Percentiles rank a stretch among this genome's conserved stretches.
Evolutionary conservation across 1,140 invertebrate species (phyloP).

Genomic region (Panonychus citri): DNA sequence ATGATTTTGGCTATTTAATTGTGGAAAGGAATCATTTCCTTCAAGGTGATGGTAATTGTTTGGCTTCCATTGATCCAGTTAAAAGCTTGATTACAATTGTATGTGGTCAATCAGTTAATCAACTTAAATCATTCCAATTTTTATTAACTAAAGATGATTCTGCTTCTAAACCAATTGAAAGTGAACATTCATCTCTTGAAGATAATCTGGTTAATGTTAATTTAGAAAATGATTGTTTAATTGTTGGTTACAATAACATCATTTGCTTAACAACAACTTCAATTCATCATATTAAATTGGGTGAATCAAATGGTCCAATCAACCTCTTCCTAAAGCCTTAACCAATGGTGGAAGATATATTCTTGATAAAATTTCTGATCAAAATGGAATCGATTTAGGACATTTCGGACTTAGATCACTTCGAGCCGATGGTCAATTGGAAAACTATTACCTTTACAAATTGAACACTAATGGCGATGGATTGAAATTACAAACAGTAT

Average conservation of each 20-base stretch:
- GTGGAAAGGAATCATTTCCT: constrained; percentile 30
- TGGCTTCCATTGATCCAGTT: not conserved
- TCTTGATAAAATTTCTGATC: not conserved
- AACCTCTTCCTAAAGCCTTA: not conserved
- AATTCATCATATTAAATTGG: not conserved
- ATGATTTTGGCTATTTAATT: not conserved
- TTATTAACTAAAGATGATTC: too few species aligned
- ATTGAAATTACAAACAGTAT: too few species aligned
- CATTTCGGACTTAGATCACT: not conserved
- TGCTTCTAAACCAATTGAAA: not conserved
- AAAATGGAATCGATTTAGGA: not conserved
- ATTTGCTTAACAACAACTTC: not conserved
- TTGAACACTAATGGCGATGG: not conserved
- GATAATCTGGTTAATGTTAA: not conserved
- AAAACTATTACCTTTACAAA: not conserved
- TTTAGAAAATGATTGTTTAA: not conserved
- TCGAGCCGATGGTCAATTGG: not conserved
- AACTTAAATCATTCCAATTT: too few species aligned
- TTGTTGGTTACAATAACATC: not conserved
- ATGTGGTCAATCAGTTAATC: too few species aligned
- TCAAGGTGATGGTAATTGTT: not conserved
- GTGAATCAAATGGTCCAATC: not conserved
- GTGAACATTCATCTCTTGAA: not conserved
- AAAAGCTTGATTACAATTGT: too few species aligned
- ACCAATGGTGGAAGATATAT: not conserved